These are phyloP conservation scores for Serinus canaria DNA, from an alignment of 2,113 vertebrate species.

Conservation along the genomic window DNA sequence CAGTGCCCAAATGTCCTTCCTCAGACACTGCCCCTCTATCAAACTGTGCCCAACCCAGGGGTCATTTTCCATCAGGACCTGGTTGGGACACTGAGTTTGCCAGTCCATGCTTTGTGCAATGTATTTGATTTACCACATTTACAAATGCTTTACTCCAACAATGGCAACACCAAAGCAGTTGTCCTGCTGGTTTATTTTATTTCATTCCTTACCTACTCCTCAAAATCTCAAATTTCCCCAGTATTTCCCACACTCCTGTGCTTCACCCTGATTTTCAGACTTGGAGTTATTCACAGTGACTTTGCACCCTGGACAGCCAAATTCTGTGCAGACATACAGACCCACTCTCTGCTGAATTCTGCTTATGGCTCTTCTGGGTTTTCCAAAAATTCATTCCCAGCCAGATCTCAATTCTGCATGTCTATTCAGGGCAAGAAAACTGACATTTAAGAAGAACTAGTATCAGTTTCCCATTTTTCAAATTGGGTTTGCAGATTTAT, in stretches of 20 bases:
- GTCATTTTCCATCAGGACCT: background rate
- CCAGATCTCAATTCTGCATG: background rate
- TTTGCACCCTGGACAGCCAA: background rate
- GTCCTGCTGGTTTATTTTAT: background rate
- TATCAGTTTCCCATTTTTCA: background rate
- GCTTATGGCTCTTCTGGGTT: background rate
- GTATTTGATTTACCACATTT: background rate
- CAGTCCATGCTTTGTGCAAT: background rate
- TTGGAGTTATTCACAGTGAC: background rate
- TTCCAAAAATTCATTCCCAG: background rate
- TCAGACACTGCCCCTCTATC: background rate
- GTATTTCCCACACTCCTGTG: background rate
- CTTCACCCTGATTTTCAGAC: background rate
- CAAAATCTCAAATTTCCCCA: background rate
- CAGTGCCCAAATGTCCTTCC: background rate
- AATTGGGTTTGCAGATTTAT: background rate
- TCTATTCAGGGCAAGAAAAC: background rate
- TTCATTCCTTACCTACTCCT: background rate
- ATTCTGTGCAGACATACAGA: background rate
- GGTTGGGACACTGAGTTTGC: background rate
- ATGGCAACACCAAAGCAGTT: background rate
- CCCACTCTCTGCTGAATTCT: background rate
- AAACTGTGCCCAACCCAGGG: background rate
- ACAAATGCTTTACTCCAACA: background rate
- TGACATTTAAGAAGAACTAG: background rate